Percentiles rank a stretch among this genome's conserved stretches.
Evolutionary conservation across 37 sponge, comb jelly and placozoan species (phyloP).

Genomic region (Oscarella lobularis): DNA sequence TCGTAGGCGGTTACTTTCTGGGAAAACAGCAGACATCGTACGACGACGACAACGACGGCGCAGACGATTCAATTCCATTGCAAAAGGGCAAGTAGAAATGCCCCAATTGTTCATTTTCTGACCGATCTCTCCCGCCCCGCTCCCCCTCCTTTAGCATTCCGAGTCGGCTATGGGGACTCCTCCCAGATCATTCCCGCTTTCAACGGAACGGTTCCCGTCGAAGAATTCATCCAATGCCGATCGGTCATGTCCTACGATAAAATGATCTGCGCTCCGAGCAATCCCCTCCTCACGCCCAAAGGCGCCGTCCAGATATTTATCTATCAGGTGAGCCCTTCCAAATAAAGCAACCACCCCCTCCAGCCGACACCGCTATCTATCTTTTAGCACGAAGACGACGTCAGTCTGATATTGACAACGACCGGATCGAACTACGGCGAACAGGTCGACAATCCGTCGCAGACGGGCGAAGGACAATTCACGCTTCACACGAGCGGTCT

Average conservation of each 20-base stretch:
- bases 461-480: neutral
- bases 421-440: neutral
- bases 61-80: neutral
- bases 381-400: neutral
- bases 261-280: neutral
- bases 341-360: neutral
- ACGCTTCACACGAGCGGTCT: neutral
- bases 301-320: neutral
- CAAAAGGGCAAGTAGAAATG: neutral
- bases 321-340: neutral
- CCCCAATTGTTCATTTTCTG: too few relatives aligned
- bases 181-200: neutral
- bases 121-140: neutral
- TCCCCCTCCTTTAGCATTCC: neutral
- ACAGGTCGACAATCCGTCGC: neutral
- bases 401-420: neutral
- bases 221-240: neutral
- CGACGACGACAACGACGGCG: neutral
- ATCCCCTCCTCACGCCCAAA: neutral
- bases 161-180: neutral
- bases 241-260: neutral
- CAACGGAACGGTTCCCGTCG: neutral
- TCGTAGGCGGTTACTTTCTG: neutral
- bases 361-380: neutral
- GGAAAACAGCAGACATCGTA: neutral